Evolutionary conservation across 2,113 vertebrate species (phyloP).

Genomic region (Noctilio leporinus): DNA sequence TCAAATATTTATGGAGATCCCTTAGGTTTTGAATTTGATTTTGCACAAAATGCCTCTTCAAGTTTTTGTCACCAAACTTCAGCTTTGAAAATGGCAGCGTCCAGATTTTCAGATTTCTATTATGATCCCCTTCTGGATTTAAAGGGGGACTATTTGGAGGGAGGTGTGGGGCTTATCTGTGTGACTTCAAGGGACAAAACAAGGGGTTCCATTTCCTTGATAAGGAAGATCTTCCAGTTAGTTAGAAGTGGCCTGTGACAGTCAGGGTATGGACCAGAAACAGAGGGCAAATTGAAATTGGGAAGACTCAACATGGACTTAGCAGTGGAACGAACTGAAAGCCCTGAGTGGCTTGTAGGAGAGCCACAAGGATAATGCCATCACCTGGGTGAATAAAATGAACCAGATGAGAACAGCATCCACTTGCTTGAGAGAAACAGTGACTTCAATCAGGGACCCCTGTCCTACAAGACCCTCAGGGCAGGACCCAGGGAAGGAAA

Average conservation of each 20-base stretch:
- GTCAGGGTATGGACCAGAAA: background rate
- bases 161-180: background rate
- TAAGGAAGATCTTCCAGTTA: background rate
- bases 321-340: background rate
- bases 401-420: background rate
- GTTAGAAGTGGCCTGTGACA: background rate
- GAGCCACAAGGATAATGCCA: background rate
- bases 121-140: background rate
- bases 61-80: background rate
- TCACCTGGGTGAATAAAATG: background rate
- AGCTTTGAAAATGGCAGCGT: background rate
- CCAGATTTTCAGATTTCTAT: background rate
- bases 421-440: background rate
- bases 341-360: accelerated
- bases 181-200: background rate
- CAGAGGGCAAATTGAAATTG: background rate
- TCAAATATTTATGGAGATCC: background rate
- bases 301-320: background rate
- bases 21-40: background rate
- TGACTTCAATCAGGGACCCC: background rate
- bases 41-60: background rate
- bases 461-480: background rate
- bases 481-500: background rate
- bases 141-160: background rate
- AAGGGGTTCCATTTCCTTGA: background rate